Evolutionary conservation across 2,797 vertebrate species (phyloP).

Genomic region (Cossypha heuglini): DNA sequence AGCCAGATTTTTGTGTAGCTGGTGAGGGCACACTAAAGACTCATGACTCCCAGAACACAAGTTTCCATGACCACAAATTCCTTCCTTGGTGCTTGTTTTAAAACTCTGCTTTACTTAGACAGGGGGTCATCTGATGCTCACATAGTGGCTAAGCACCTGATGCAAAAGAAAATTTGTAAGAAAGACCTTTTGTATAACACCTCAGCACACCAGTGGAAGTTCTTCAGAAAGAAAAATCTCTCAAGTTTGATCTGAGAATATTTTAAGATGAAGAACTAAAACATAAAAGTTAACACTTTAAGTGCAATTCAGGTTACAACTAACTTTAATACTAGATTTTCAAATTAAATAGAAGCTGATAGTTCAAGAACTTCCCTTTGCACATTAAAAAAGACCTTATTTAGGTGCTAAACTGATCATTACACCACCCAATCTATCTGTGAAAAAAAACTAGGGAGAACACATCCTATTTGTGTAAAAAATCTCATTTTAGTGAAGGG

Average conservation of each 20-base stretch:
- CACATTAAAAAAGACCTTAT: background rate
- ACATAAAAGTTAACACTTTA: background rate
- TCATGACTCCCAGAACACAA: background rate
- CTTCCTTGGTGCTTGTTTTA: background rate
- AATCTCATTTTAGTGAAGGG: constrained; percentile 14
- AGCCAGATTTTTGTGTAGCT: constrained; percentile 3
- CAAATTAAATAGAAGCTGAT: background rate
- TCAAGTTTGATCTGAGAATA: background rate
- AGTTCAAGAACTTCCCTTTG: background rate
- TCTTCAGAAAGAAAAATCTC: background rate
- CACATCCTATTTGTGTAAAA: background rate
- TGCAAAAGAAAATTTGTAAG: background rate
- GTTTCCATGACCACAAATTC: background rate
- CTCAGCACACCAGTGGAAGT: background rate
- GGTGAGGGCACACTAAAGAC: background rate
- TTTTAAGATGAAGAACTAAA: background rate
- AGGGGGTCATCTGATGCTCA: background rate
- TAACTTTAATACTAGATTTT: background rate
- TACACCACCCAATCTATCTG: background rate
- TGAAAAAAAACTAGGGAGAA: background rate
- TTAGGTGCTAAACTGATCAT: background rate
- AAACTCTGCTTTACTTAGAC: background rate
- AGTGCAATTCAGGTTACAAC: background rate
- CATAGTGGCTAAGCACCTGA: background rate
- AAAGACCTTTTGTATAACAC: background rate